These are phyloP conservation scores for Dastarcus helophoroides DNA, from an alignment of 2,888 invertebrate genomes.

Conservation along the genomic window DNA sequence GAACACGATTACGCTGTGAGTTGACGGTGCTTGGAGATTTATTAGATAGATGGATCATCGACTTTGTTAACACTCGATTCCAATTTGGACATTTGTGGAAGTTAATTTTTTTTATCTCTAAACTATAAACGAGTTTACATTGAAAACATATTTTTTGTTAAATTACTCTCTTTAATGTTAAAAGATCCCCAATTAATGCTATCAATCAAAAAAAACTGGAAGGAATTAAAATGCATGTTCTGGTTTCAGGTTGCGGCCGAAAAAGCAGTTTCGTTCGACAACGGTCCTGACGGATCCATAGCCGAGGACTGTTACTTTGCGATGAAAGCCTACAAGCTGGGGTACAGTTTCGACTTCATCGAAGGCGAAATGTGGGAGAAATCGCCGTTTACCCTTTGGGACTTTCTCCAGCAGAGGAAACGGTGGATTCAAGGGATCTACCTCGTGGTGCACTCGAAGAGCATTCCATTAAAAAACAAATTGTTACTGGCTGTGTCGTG, in stretches of 20 bases:
- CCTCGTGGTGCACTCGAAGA: constrained; percentile 76
- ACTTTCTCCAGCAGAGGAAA: constrained; percentile 92
- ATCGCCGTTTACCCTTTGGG: constrained; percentile 88
- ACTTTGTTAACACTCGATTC: too few relatives aligned
- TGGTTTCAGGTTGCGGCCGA: constrained; percentile 73
- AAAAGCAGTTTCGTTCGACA: constrained; percentile 85
- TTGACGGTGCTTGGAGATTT: too few relatives aligned
- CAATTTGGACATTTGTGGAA: too few relatives aligned
- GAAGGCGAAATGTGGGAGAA: constrained; percentile 99
- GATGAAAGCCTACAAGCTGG: constrained; percentile 85
- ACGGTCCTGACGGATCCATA: constrained; percentile 93
- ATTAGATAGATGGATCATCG: too few relatives aligned
- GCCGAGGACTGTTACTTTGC: constrained; percentile 97
- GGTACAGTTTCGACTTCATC: constrained; percentile 88
- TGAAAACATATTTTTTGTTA: too few relatives aligned
- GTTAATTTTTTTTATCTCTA: too few relatives aligned
- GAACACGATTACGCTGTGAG: too few relatives aligned
- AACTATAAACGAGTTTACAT: too few relatives aligned
- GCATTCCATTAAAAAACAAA: constrained; percentile 69
- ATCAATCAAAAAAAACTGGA: too few relatives aligned
- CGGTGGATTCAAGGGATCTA: constrained; percentile 91
- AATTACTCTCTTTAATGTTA: too few relatives aligned
- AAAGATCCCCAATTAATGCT: too few relatives aligned
- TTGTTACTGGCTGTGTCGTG: constrained; percentile 75
- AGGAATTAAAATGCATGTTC: too few relatives aligned